Base-by-base conservation (phyloP, 2,888 invertebrate species). In the Zygaena filipendulae region DNA sequence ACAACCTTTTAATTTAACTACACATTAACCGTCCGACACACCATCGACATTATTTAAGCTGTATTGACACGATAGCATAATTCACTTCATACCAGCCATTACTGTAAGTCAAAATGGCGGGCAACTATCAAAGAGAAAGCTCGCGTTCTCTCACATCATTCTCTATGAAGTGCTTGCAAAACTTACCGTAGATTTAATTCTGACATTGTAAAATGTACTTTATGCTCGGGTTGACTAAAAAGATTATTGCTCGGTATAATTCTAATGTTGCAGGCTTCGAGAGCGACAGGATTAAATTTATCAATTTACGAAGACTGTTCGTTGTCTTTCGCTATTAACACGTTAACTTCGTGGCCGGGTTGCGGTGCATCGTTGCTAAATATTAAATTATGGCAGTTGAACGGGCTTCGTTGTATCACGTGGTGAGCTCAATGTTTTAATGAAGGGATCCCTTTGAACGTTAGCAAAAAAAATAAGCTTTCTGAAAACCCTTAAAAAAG, bases 71-170 rank as follows among this genome's bases (percentile, higher is more conserved):
- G 59, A 52, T 50, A 59, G 47, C 63, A 75, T 75, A 70, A 70
- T 56, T 77, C 74, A 72, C 57, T 60, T 59, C 63, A 57, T 49
- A 52, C 45, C 47, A 43, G 47, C 69, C 64, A 74, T 75, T 72
- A 69, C 58, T 62, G 68, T 71, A 75, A 69, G 59, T 77, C 70
- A 77, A 72, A 77, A 74, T 70, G 67, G 74, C 77, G 75, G 74
- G 47, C 56, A 62, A 61, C 54, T 71, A 72, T 72, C 74, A 74
- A 71, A 75, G 72, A 64, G 75, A 75, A 74, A 77, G 72, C 69
- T 60, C 42, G 59, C 56, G 48, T 56, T 58, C 67, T 70, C 72
- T 69, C 75, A 69, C 71, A 74, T 71, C 70, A 72, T 69, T 70
- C 68, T 70, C 68, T 64, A 60, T 63, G 64, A 48, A 48, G 49